phyloP scores from a whole-genome alignment of 2,888 invertebrate species.

The Fissipunctia ypsillon region DNA sequence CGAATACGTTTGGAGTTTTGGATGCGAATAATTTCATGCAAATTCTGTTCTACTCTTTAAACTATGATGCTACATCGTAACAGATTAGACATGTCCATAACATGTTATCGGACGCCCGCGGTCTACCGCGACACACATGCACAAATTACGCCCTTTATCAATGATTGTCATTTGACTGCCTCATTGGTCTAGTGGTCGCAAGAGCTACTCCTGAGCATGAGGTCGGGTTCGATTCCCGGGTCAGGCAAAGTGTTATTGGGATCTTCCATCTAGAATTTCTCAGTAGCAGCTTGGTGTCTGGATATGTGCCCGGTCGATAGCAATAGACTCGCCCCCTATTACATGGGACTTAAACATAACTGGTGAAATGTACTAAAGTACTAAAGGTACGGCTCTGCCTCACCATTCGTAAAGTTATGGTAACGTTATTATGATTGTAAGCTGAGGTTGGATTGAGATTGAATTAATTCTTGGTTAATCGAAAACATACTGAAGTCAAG shows the following conservation, averaged over 20 bases:
- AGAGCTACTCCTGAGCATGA: not conserved
- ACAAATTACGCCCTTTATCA: conserved; percentile 12
- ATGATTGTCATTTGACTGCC: conserved; percentile 9
- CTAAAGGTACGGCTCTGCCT: too few relatives aligned
- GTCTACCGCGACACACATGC: conserved; percentile 37
- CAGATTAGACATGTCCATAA: not conserved
- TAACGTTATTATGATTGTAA: not conserved
- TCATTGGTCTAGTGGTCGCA: not conserved
- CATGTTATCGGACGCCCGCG: not conserved
- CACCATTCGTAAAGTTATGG: too few relatives aligned
- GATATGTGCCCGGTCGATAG: not conserved
- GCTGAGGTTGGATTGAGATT: not conserved
- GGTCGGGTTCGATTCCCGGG: not conserved
- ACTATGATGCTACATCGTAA: too few relatives aligned
- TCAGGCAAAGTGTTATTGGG: not conserved
- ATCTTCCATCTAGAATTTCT: not conserved
- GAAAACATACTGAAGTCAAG: not conserved
- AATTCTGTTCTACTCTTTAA: too few relatives aligned
- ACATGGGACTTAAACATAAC: too few relatives aligned
- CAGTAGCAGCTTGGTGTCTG: not conserved
- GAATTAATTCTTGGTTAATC: not conserved
- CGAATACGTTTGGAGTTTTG: too few relatives aligned
- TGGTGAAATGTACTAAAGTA: too few relatives aligned
- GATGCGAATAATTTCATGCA: too few relatives aligned
- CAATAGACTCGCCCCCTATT: too few relatives aligned